A percentile compares a stretch with the other conserved stretches of the same genome.
Conservation (phyloP, 2,888 invertebrate genomes). For the Copidosoma aretas region DNA sequence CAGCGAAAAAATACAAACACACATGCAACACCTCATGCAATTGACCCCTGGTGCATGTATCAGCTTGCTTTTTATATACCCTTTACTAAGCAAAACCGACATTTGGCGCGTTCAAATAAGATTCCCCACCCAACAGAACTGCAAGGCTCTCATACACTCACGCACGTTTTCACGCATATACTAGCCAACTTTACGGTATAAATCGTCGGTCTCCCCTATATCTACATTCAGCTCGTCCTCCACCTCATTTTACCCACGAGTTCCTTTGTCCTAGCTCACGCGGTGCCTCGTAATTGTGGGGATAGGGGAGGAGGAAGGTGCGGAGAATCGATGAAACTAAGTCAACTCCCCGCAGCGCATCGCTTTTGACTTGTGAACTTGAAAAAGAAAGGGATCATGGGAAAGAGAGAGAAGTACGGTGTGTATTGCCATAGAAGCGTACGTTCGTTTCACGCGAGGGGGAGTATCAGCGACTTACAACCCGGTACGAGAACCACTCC, state of each 20-base stretch:
- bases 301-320: constrained; percentile 12
- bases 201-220: constrained; percentile 3
- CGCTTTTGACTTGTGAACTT: background rate
- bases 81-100: constrained; percentile 17
- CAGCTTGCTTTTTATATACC: too few species aligned
- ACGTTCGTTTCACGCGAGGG: constrained; percentile 35
- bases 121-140: too few species aligned
- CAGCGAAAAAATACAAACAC: too few species aligned
- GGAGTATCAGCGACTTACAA: constrained; percentile 47
- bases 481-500: constrained; percentile 13
- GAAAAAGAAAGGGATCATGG: too few species aligned
- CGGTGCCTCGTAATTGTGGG: background rate
- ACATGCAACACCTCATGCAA: too few species aligned
- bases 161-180: background rate
- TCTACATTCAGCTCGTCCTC: background rate
- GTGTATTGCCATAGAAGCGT: too few species aligned
- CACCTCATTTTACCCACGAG: background rate
- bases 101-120: background rate
- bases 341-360: constrained; percentile 11
- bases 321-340: constrained; percentile 34
- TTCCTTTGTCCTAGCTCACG: constrained; percentile 17
- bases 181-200: constrained; percentile 1
- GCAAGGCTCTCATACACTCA: too few species aligned
- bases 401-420: too few species aligned
- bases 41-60: too few species aligned